Evolutionary conservation across 2,113 vertebrate species (phyloP).

Genomic region (Podilymbus podiceps): DNA sequence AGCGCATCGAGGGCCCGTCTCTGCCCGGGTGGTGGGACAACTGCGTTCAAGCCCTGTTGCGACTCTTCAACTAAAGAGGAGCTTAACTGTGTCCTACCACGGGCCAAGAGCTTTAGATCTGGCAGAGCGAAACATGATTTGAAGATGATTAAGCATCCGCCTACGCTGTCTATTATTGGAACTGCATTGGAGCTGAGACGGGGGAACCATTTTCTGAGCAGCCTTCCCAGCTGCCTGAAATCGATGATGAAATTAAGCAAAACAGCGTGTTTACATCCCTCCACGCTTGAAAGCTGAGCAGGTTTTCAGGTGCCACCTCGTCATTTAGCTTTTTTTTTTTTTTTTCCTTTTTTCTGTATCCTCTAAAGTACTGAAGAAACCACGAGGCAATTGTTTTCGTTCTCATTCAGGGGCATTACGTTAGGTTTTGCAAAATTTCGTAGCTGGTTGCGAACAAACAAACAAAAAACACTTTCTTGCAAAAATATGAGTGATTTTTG

Average conservation of each 20-base stretch:
- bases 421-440: background rate
- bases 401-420: rapidly evolving
- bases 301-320: background rate
- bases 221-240: background rate
- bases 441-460: background rate
- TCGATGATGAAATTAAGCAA: background rate
- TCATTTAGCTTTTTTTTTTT: background rate
- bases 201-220: slow-evolving; percentile 5
- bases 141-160: slow-evolving; percentile 33
- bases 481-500: background rate
- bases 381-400: rapidly evolving
- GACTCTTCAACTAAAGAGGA: background rate
- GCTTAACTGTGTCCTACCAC: slow-evolving; percentile 16
- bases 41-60: background rate
- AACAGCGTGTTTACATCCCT: background rate
- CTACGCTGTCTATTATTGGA: slow-evolving; percentile 1
- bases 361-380: background rate
- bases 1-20: rapidly evolving
- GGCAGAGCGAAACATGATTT: background rate
- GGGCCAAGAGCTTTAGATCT: slow-evolving; percentile 23
- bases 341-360: background rate
- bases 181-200: background rate
- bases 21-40: background rate
- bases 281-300: background rate
- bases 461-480: background rate